Base-by-base conservation (phyloP, 2,888 invertebrate species). In the Anorthoa munda region DNA sequence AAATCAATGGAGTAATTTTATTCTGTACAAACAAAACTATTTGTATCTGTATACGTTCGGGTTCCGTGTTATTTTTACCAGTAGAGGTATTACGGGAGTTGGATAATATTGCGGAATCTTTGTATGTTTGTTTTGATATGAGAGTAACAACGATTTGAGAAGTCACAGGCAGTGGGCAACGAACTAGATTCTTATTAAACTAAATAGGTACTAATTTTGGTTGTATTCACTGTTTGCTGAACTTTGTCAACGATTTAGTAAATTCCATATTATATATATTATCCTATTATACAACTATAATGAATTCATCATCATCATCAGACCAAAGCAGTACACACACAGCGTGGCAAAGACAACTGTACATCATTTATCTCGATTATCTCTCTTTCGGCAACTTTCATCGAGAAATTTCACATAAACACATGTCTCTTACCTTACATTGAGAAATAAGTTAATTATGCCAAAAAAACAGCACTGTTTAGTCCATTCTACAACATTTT, bases 11-110 rank as follows among this genome's bases (percentile, higher is more conserved):
- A 66, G n/a, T 66, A 45, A 45, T 51, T 75, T 26, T 50, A 45
- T 51, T 75, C 26, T 50, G 12, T 46, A 66, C 53, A 75, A 81
- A 64, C 67, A 67, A 65, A 66, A 64, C 58, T 81, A 75, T 78
- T 75, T 75, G 55, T 64, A 67, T 45, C 66, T 23, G 51, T 46
- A n/a, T 58, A n/a, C 15, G 21, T 53, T 59, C 31, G 26, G 12
- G 48, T 59, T 70, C n/a, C 26, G 46, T 59, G 59, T 81, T 76
- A 60, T 75, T 67, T 67, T 60, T 75, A 55, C 39, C 17, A 23
- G 15, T 51, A n/a, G 18, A 53, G 13, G 13, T 48, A 73, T 56
- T 48, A 45, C 48, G 17, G 18, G 53, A n/a, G n/a, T 59, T 48
- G 17, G 2, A 17, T 53, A 18, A 50, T 61, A 46, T 46, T 59